phyloP scores from a whole-genome alignment of 2,113 vertebrate genomes.

The Neogobius melanostomus region DNA sequence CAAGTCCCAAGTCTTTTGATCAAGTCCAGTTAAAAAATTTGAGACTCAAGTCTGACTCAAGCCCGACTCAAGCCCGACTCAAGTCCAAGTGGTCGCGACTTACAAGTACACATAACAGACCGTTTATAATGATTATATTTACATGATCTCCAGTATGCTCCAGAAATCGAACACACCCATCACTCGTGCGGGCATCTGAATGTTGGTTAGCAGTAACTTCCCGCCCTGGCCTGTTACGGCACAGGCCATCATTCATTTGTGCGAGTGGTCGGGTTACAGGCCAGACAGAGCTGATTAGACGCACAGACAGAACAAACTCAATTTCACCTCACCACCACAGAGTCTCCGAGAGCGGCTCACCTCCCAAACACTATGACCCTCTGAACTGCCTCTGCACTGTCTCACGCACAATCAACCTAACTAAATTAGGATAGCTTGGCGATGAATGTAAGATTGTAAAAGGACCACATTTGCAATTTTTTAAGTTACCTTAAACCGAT shows the following conservation, averaged over 20 bases:
- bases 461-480: background rate
- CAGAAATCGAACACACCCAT: slow-evolving; percentile 25
- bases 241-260: slow-evolving; percentile 50
- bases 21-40: too few species aligned
- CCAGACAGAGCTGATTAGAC: slow-evolving; percentile 66
- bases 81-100: too few species aligned
- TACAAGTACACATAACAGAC: too few species aligned
- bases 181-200: slow-evolving; percentile 27
- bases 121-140: background rate
- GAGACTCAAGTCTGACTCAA: too few species aligned
- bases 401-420: background rate
- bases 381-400: background rate
- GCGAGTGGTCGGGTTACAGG: slow-evolving; percentile 52
- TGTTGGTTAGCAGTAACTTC: slow-evolving; percentile 28
- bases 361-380: slow-evolving; percentile 24
- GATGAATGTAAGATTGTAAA: too few species aligned
- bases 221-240: slow-evolving; percentile 35
- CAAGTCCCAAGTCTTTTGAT: too few species aligned
- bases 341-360: slow-evolving; percentile 46
- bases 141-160: background rate
- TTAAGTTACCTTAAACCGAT: too few species aligned
- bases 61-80: too few species aligned
- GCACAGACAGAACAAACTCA: slow-evolving; percentile 67
- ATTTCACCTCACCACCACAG: slow-evolving; percentile 62
- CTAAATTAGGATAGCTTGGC: too few species aligned